phyloP scores from a whole-genome alignment of 2,113 vertebrate genomes.

The Sclerurus mexicanus region DNA sequence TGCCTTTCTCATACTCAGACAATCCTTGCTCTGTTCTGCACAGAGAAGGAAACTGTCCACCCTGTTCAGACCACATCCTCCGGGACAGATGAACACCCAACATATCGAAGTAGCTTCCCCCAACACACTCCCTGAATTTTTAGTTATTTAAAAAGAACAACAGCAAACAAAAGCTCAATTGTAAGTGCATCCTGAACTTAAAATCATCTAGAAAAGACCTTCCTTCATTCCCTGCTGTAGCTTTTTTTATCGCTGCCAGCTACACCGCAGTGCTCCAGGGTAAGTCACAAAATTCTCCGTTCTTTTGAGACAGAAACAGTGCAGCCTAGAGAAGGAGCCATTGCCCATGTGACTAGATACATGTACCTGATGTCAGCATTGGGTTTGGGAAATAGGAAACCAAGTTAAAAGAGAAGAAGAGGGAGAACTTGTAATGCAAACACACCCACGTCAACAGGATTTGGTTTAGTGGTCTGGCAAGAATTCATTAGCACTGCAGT shows the following conservation, averaged over 20 bases:
- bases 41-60: slow-evolving; percentile 32
- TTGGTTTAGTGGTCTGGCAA: background rate
- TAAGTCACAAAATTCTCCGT: slow-evolving; percentile 34
- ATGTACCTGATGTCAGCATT: background rate
- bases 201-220: background rate
- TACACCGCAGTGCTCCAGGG: background rate
- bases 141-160: slow-evolving; percentile 44
- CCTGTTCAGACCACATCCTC: slow-evolving; percentile 35
- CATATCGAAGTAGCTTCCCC: background rate
- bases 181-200: slow-evolving; percentile 26
- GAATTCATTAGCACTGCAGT: background rate
- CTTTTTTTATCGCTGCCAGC: slow-evolving; percentile 43
- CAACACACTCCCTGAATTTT: slow-evolving; percentile 16
- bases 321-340: background rate
- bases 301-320: background rate
- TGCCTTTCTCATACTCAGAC: background rate
- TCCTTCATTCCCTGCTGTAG: slow-evolving; percentile 44
- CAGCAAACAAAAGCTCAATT: slow-evolving; percentile 47
- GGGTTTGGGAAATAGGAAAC: background rate
- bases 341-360: background rate
- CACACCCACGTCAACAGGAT: background rate
- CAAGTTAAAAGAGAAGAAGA: background rate
- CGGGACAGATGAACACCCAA: slow-evolving; percentile 18
- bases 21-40: slow-evolving; percentile 42
- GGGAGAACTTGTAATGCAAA: background rate